phyloP scores from a whole-genome alignment of 2,888 invertebrate species.

The Pinctada fucata region DNA sequence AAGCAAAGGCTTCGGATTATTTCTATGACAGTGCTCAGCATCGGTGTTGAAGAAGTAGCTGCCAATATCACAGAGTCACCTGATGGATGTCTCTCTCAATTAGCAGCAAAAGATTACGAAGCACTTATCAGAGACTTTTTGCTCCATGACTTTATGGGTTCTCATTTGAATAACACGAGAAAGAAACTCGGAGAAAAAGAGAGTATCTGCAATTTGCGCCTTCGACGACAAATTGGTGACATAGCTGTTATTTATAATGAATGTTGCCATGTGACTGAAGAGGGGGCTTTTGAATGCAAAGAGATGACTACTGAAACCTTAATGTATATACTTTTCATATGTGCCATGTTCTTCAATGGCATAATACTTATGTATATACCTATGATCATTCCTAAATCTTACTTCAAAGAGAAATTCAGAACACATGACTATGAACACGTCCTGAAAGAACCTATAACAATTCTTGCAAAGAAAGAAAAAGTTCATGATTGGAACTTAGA shows the following conservation, averaged over 20 bases:
- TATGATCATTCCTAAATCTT: slow-evolving; percentile 1
- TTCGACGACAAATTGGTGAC: neutral
- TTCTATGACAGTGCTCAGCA: slow-evolving; percentile 11
- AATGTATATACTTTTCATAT: slow-evolving; percentile 4
- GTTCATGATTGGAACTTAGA: neutral
- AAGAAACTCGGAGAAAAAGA: neutral
- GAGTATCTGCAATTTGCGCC: slow-evolving; percentile 17
- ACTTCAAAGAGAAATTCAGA: neutral
- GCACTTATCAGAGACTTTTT: neutral
- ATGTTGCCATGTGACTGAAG: slow-evolving; percentile 12
- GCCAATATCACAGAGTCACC: neutral
- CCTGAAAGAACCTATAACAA: slow-evolving; percentile 1
- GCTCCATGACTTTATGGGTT: neutral
- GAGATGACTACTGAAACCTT: slow-evolving; percentile 4
- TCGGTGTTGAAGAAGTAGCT: slow-evolving; percentile 3
- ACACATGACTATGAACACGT: neutral
- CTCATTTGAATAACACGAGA: neutral
- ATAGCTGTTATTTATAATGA: slow-evolving; percentile 4
- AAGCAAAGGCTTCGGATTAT: neutral
- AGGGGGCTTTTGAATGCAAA: slow-evolving; percentile 4
- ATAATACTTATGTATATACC: slow-evolving; percentile 8
- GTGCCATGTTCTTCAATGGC: slow-evolving; percentile 4
- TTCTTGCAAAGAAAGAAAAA: neutral
- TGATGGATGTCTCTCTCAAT: neutral
- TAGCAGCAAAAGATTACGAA: neutral